phyloP scores from a whole-genome alignment of 2,797 vertebrate genomes.

The Moxostoma hubbsi region DNA sequence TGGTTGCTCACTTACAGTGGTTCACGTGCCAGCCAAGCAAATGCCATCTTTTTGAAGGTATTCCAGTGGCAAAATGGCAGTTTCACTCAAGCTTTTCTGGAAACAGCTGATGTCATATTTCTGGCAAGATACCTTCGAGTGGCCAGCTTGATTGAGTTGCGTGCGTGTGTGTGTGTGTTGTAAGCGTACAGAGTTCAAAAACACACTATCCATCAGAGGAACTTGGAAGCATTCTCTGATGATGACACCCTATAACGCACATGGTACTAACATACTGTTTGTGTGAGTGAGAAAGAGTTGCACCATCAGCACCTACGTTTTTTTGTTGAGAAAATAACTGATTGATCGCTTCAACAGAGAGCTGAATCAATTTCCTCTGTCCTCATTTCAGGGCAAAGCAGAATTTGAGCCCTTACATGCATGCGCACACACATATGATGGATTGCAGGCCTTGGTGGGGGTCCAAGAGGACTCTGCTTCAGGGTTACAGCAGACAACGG shows the following conservation, averaged over 20 bases:
- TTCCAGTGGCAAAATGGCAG: not conserved
- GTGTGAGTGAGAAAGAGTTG: constrained; percentile 31
- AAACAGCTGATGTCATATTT: constrained; percentile 29
- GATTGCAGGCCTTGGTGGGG: constrained; percentile 72
- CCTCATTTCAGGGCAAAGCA: constrained; percentile 67
- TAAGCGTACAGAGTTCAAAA: constrained; percentile 57
- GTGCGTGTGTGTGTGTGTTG: constrained; percentile 56
- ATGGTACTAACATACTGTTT: not conserved
- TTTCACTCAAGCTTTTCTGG: constrained; percentile 1
- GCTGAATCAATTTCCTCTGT: constrained; percentile 71
- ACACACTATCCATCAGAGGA: constrained; percentile 57
- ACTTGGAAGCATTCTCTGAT: constrained; percentile 31
- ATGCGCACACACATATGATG: constrained; percentile 64
- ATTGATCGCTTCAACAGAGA: constrained; percentile 47
- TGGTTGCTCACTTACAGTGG: no score
- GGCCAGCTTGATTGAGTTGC: constrained; percentile 39
- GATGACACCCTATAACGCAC: constrained; percentile 58
- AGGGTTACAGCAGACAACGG: constrained; percentile 60
- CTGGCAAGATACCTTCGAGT: constrained; percentile 4
- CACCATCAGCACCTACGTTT: constrained; percentile 40
- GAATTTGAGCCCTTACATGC: constrained; percentile 17
- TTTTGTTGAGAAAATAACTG: constrained; percentile 38
- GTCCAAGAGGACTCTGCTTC: constrained; percentile 34
- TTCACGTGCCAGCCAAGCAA: no score
- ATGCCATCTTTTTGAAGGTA: no score